Conservation (phyloP, 1,140 invertebrate genomes). For the Trichogramma pretiosum region DNA sequence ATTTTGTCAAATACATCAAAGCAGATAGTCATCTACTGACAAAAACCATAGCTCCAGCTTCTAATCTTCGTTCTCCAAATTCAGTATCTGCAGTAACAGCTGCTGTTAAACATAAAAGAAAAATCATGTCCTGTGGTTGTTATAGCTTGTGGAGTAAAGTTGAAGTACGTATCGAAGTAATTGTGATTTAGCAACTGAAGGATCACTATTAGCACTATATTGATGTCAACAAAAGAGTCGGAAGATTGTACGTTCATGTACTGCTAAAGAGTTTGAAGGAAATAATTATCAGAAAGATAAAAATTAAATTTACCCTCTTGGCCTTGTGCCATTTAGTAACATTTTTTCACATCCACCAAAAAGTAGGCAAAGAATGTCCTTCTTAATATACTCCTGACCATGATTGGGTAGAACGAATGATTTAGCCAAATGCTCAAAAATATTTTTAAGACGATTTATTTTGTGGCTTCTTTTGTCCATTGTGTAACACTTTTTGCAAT, state of each 20-base stretch:
- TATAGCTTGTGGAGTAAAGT: conserved; percentile 89
- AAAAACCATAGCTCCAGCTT: conserved; percentile 99
- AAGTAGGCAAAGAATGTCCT: conserved; percentile 89
- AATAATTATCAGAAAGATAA: too few species aligned
- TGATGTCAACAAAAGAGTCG: too few species aligned
- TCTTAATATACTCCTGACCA: conserved; percentile 94
- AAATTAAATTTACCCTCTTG: conserved; percentile 66
- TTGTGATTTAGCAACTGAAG: conserved; percentile 98
- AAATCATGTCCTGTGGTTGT: conserved; percentile 93
- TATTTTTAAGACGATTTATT: conserved; percentile 58
- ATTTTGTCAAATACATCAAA: conserved; percentile 99
- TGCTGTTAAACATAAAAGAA: conserved; percentile 97
- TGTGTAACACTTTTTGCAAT: conserved; percentile 89
- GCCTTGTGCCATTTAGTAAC: conserved; percentile 87
- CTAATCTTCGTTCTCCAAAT: conserved; percentile 81
- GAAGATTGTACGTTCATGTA: too few species aligned
- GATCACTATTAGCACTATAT: conserved; percentile 97
- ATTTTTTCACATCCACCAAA: conserved; percentile 94
- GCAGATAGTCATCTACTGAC: conserved; percentile 97
- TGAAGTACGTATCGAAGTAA: conserved; percentile 88
- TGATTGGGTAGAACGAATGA: conserved; percentile 97
- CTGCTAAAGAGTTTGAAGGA: too few species aligned
- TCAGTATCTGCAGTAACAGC: conserved; percentile 95
- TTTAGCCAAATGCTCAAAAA: conserved; percentile 83
- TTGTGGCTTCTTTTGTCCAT: conserved; percentile 82